phyloP scores from a whole-genome alignment of 2,797 vertebrate species.

The Manis javanica region DNA sequence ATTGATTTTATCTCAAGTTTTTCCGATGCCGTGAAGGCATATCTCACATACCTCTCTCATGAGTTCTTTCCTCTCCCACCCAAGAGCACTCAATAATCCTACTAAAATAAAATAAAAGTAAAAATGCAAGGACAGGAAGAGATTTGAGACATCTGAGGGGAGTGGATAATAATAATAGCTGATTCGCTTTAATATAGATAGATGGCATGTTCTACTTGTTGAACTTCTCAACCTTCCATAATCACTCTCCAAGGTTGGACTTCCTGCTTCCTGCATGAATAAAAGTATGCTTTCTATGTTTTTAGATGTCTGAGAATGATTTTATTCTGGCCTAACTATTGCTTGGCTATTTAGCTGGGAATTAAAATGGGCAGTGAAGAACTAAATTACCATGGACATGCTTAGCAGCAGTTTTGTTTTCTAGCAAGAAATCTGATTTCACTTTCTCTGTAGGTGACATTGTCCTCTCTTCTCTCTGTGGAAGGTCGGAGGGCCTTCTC shows the following conservation, averaged over 20 bases:
- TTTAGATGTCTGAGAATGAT: not conserved
- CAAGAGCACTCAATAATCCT: not conserved
- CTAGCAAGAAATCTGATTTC: not conserved
- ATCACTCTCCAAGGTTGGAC: not conserved
- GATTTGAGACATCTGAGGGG: not conserved
- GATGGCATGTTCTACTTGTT: not conserved
- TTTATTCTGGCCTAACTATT: not conserved
- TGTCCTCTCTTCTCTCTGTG: not conserved
- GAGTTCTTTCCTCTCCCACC: too few species aligned
- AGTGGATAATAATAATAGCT: not conserved
- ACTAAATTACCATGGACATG: not conserved
- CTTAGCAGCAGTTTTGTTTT: not conserved
- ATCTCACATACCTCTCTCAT: not conserved
- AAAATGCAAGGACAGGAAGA: not conserved
- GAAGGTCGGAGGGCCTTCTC: not conserved
- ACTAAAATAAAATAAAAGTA: not conserved
- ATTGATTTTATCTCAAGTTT: not conserved
- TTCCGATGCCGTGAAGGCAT: not conserved
- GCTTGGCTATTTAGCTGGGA: not conserved
- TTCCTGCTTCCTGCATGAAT: not conserved
- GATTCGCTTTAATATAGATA: not conserved
- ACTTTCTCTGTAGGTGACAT: not conserved
- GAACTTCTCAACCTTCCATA: not conserved
- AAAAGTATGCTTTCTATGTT: not conserved
- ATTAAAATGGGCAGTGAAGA: not conserved